Percentiles rank a stretch among this genome's conserved stretches.
These are phyloP conservation scores for Ascaphus truei DNA, from an alignment of 2,113 vertebrate species.

Conservation along the genomic window DNA sequence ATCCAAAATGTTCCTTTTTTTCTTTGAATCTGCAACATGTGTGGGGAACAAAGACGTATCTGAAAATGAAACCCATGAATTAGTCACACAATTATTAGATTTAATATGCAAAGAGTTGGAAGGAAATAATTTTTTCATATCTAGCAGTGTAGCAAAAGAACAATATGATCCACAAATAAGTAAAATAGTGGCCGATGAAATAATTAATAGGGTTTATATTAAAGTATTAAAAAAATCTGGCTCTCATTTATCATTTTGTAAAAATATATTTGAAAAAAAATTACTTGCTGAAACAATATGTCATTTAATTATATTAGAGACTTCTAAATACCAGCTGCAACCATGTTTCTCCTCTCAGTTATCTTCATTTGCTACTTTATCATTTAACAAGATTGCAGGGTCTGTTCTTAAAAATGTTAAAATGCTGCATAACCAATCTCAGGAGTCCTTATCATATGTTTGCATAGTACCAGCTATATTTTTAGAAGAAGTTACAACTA, in stretches of 20 bases:
- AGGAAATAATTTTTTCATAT: not conserved
- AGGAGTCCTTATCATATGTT: no score
- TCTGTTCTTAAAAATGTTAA: no score
- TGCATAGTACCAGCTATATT: no score
- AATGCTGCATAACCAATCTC: no score
- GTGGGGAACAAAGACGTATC: not conserved
- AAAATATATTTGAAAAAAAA: not conserved
- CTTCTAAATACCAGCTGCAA: slow-evolving; percentile 10
- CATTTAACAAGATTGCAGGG: slow-evolving; percentile 12
- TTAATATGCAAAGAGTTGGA: slow-evolving; percentile 18
- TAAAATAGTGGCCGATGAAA: not conserved
- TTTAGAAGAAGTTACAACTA: slow-evolving; percentile 34
- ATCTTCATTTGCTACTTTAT: not conserved
- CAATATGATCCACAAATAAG: not conserved
- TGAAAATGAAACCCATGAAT: not conserved
- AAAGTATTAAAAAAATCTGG: slow-evolving; percentile 3
- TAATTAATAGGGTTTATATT: slow-evolving; percentile 4
- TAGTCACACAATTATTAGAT: not conserved
- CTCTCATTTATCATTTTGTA: not conserved
- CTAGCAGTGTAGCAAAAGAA: not conserved
- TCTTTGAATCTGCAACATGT: no score
- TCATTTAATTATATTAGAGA: slow-evolving; percentile 3
- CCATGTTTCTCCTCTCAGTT: not conserved
- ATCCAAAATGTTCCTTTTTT: no score
- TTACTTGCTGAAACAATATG: not conserved